Evolutionary conservation across 2,113 vertebrate genomes (phyloP), one percentile per base, ranked within the genome.

Genomic region (Pseudorhombus dupliciocellatus): DNA sequence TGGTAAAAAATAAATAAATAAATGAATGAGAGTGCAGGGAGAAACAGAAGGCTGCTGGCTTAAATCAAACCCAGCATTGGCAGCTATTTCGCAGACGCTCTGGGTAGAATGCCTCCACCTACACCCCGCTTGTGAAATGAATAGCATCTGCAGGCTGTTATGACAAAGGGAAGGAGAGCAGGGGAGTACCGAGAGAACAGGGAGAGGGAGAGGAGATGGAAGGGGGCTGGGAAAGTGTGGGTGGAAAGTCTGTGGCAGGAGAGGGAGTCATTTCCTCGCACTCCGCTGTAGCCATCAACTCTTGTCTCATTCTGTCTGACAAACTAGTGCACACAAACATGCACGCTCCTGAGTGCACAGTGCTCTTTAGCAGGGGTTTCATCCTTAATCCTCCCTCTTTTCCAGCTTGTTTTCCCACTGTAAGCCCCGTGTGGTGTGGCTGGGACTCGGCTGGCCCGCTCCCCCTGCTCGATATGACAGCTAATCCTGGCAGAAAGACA

Each of bases 51-150:
- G 22, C 55, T 65, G 65, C 42, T 62, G 64, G 58, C 66, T 75
- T 50, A 53, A 79, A 75, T 76, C 48, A 68, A 25, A 56, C 50
- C 3, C 46, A 62, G 52, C 64, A 25, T 34, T 60, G 74, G 73
- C 61, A 57, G 37, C 16, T 40, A 31, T 74, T 76, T 63, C 0
- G 8, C 59, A 72, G 69, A 64, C 66, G 60, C 64, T 82, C 58
- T 1, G 55, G 67, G 72, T 69, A 64, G 67, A 77, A 84, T 5
- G 22, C 71, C 71, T 58, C 81, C 84, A 76, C 87, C 85, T 77
- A 87, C 87, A 79, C 75, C n/a, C n/a, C 40, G 63, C 76, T 69
- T 66, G 66, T 57, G 65, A 75, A 81, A 84, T 80, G 67, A 87
- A 84, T 30, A 77, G 75, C 54, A 73, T 87, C 79, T 73, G 54